Evolutionary conservation across 2,113 vertebrate genomes (phyloP).

Genomic region (Pardalotus punctatus): DNA sequence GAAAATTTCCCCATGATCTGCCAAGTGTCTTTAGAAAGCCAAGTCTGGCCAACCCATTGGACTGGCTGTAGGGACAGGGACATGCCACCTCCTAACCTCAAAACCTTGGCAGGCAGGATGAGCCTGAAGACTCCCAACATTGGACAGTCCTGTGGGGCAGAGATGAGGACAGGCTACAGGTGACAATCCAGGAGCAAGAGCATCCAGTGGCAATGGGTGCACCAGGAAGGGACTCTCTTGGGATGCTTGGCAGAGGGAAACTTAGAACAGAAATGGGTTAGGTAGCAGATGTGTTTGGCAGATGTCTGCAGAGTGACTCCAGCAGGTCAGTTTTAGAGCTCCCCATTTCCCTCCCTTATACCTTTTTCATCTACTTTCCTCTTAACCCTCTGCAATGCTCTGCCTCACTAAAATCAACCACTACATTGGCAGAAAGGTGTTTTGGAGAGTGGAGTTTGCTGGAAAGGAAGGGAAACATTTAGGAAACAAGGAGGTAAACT

Average conservation of each 20-base stretch:
- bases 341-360: background rate
- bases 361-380: background rate
- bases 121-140: accelerated
- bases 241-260: background rate
- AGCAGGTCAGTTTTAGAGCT: background rate
- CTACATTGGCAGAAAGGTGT: background rate
- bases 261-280: accelerated
- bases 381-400: background rate
- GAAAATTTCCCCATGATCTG: background rate
- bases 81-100: background rate
- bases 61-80: background rate
- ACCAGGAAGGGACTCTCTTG: accelerated
- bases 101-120: background rate
- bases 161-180: background rate
- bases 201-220: background rate
- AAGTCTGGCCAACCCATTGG: background rate
- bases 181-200: background rate
- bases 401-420: background rate
- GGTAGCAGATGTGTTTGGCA: background rate
- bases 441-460: background rate
- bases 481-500: background rate
- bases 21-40: background rate
- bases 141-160: background rate
- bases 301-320: background rate
- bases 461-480: background rate